Evolutionary conservation across 2,888 invertebrate species (phyloP), one percentile per base, ranked within the genome.

Genomic region (Seira ritae): DNA sequence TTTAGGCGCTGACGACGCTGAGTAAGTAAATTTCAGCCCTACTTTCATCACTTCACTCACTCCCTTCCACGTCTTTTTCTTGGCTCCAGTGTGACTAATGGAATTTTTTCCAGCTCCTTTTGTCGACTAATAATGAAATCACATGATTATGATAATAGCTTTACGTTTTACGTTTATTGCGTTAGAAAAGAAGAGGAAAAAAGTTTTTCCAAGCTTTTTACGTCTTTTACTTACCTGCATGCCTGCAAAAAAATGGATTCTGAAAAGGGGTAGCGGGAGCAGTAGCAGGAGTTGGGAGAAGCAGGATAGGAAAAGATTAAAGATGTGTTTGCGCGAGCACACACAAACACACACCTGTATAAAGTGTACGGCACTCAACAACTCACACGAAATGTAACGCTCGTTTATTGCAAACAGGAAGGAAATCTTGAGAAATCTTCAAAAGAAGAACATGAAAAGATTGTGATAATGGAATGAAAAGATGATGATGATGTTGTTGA

Each of bases 21-120:
- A n/a, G n/a, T n/a, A n/a, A n/a, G n/a, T n/a, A n/a, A n/a, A n/a
- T n/a, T n/a, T n/a, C n/a, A n/a, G n/a, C n/a, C n/a, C n/a, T n/a
- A n/a, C n/a, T n/a, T n/a, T n/a, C n/a, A n/a, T n/a, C n/a, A n/a
- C n/a, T n/a, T n/a, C n/a, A n/a, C n/a, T n/a, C n/a, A n/a, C n/a
- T n/a, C n/a, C n/a, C n/a, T n/a, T n/a, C n/a, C n/a, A n/a, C n/a
- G n/a, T n/a, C n/a, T n/a, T n/a, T n/a, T n/a, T n/a, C n/a, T n/a
- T n/a, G n/a, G n/a, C n/a, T n/a, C n/a, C n/a, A n/a, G 70, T 70
- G 70, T 76, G 75, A 81, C 81, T 81, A 81, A 81, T 81, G 81
- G 75, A 81, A 71, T 74, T 74, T 75, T 81, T 80, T 50, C 60
- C 12, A 15, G 60, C n/a, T n/a, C 66, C 6, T 19, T 66, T 22